These are phyloP conservation scores for Antheraea mylitta DNA, from an alignment of 1,140 invertebrate species.

Conservation along the genomic window DNA sequence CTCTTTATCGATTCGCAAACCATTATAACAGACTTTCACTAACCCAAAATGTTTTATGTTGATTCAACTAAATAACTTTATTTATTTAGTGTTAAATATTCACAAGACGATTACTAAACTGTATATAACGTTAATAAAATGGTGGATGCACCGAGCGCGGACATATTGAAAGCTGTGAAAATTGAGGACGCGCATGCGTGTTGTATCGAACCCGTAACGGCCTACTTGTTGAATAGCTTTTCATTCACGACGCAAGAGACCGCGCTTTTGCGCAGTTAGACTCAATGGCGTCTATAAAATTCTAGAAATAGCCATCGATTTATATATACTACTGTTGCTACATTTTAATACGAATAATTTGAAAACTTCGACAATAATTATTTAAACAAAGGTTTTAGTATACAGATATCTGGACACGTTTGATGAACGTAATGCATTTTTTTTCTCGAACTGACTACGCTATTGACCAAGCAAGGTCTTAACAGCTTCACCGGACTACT, in stretches of 20 bases:
- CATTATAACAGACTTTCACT: not conserved
- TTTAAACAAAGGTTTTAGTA: not conserved
- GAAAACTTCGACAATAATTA: not conserved
- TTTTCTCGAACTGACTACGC: too few relatives aligned
- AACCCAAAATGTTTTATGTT: not conserved
- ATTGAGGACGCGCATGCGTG: constrained; percentile 42
- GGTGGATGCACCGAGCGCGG: constrained; percentile 15
- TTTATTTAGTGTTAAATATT: not conserved
- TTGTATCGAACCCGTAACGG: constrained; percentile 22
- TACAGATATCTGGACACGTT: too few relatives aligned
- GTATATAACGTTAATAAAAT: constrained; percentile 1
- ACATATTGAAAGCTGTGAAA: constrained; percentile 41
- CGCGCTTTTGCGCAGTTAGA: constrained; percentile 57
- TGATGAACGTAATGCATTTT: too few relatives aligned
- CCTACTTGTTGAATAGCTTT: constrained; percentile 67
- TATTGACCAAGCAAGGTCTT: too few relatives aligned
- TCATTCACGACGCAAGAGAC: constrained; percentile 61
- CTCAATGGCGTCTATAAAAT: constrained; percentile 8
- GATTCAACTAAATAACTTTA: not conserved
- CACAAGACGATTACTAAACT: not conserved
- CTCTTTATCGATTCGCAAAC: not conserved
- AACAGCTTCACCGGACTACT: too few relatives aligned
- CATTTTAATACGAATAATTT: not conserved
- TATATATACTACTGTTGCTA: not conserved
- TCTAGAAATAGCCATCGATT: constrained; percentile 9